Conservation (phyloP, 2,797 vertebrate genomes). For the Tokudaia tokunoshimensis region DNA sequence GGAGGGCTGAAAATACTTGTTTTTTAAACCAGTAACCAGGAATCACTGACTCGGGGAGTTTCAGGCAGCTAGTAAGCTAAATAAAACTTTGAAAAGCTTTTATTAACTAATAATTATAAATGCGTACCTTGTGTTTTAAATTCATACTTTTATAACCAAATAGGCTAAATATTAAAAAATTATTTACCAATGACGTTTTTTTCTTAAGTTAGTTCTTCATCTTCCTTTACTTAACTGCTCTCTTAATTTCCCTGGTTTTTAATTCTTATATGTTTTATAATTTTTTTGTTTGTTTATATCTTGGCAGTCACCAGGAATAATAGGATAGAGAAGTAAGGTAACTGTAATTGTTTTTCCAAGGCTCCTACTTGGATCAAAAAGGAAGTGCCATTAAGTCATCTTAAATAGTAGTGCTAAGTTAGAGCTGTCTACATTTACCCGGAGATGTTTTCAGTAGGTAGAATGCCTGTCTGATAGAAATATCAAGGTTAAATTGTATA, state of each 20-base stretch:
- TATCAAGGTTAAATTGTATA: neutral
- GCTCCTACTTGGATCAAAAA: neutral
- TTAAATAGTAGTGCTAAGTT: neutral
- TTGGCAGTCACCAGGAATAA: neutral
- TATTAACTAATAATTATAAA: neutral
- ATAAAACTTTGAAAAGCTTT: neutral
- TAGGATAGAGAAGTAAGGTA: neutral
- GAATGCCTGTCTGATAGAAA: neutral
- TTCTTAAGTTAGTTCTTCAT: neutral
- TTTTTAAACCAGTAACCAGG: neutral
- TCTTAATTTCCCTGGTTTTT: neutral
- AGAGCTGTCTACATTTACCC: neutral
- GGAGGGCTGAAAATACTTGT: neutral
- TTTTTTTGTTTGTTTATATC: conserved; percentile 20
- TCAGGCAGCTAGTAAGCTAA: neutral
- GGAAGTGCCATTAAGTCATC: neutral
- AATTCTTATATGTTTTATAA: neutral
- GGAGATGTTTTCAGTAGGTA: neutral
- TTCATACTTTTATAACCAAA: neutral
- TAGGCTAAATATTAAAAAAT: conserved; percentile 11
- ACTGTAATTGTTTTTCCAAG: neutral
- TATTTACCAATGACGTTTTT: neutral
- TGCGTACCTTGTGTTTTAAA: neutral
- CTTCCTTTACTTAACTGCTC: neutral
- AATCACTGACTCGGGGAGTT: neutral